A percentile compares a stretch with the other conserved stretches of the same genome.
These are phyloP conservation scores for Ciconia nigra DNA, from an alignment of 2,797 vertebrate genomes.

Conservation along the genomic window DNA sequence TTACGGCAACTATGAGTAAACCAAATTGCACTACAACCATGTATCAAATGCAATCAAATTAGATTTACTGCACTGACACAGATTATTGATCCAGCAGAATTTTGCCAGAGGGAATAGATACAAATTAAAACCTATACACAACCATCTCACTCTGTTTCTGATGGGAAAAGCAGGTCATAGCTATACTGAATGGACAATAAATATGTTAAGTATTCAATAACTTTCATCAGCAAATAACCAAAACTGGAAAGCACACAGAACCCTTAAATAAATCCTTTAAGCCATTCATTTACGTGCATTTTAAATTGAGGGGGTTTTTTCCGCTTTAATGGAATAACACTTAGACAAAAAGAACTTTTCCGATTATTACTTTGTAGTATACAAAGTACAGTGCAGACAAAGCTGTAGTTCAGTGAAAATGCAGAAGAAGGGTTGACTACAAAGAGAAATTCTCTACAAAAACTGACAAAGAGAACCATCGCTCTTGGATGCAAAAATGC, in stretches of 20 bases:
- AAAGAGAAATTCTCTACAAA: not conserved
- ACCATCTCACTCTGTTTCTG: not conserved
- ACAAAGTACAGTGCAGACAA: not conserved
- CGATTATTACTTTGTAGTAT: not conserved
- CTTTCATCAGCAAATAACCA: not conserved
- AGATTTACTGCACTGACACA: not conserved
- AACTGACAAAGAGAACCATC: not conserved
- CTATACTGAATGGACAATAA: not conserved
- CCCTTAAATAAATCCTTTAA: not conserved
- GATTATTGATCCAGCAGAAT: not conserved
- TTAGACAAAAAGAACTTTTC: not conserved
- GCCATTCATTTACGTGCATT: not conserved
- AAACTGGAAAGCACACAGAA: not conserved
- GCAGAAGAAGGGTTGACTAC: not conserved
- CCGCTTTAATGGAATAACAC: not conserved
- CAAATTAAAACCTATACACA: not conserved
- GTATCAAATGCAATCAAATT: not conserved
- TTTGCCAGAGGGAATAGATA: not conserved
- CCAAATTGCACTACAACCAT: not conserved
- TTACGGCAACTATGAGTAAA: not conserved
- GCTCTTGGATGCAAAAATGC: not conserved
- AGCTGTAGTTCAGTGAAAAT: not conserved
- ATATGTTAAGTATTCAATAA: not conserved
- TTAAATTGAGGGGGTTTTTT: not conserved
- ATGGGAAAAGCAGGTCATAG: not conserved